These are phyloP conservation scores for Bambusicola thoracicus DNA, from an alignment of 2,113 vertebrate species.

Conservation along the genomic window DNA sequence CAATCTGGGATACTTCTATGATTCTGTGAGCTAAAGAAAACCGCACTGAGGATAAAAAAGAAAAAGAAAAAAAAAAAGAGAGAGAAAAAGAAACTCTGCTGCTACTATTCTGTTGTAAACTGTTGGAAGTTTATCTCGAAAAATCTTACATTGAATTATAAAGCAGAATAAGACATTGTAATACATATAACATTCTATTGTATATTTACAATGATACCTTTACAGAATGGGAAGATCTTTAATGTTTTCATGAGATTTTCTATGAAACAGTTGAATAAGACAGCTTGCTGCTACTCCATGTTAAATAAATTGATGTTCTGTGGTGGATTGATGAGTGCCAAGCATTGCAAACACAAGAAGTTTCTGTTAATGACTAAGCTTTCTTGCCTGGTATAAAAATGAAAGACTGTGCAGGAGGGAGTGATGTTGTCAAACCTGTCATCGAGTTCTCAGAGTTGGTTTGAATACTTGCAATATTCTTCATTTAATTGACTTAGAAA, in stretches of 20 bases:
- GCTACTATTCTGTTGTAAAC: neutral
- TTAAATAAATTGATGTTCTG: neutral
- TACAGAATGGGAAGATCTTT: neutral
- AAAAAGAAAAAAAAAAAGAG: too few species aligned
- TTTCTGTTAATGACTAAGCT: conserved; percentile 59
- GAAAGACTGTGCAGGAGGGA: conserved; percentile 44
- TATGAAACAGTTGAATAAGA: neutral
- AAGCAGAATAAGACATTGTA: neutral
- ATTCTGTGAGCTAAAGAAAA: neutral
- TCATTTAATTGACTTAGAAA: conserved; percentile 55
- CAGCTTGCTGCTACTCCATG: neutral
- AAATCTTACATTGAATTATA: neutral
- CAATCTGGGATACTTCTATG: too few species aligned
- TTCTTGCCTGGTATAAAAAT: conserved; percentile 56
- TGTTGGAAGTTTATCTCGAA: neutral
- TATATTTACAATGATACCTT: neutral
- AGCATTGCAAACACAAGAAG: conserved; percentile 37
- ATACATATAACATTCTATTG: neutral
- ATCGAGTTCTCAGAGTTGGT: conserved; percentile 31
- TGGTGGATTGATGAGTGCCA: conserved; percentile 52
- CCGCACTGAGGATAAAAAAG: neutral
- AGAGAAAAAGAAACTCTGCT: neutral
- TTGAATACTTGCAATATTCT: conserved; percentile 48
- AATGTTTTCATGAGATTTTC: neutral
- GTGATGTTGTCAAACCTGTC: conserved; percentile 67